phyloP scores from a whole-genome alignment of 2,888 invertebrate species.

The Lomographa bimaculata region DNA sequence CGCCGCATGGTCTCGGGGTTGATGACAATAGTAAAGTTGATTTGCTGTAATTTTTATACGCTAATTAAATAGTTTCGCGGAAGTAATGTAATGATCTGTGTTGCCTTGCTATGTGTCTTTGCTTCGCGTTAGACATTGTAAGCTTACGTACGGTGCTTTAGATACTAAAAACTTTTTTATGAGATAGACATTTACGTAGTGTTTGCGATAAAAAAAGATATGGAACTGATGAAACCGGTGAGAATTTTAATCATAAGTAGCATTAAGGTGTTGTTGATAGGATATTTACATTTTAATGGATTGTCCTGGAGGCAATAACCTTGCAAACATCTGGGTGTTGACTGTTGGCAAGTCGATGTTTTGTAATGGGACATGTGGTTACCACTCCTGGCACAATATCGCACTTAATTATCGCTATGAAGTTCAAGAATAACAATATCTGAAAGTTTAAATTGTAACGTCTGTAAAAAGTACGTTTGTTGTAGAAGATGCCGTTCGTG shows the following conservation, averaged over 20 bases:
- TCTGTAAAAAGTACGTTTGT: constrained; percentile 7
- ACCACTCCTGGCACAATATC: constrained; percentile 60
- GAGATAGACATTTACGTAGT: constrained; percentile 23
- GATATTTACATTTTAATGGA: constrained; percentile 35
- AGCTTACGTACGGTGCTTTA: constrained; percentile 78
- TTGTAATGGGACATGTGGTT: constrained; percentile 69
- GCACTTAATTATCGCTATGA: constrained; percentile 31
- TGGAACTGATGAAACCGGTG: constrained; percentile 46
- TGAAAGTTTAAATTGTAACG: constrained; percentile 27
- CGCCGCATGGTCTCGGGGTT: constrained; percentile 56
- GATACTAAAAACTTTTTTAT: constrained; percentile 39
- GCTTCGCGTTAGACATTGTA: constrained; percentile 68
- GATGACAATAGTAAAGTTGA: constrained; percentile 54
- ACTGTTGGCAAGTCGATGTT: constrained; percentile 62
- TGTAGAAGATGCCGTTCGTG: no score
- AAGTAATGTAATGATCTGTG: constrained; percentile 71
- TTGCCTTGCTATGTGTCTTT: constrained; percentile 83
- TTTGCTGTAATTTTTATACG: constrained; percentile 61
- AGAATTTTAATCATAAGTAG: constrained; percentile 37
- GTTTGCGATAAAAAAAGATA: constrained; percentile 40
- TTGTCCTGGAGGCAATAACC: constrained; percentile 58
- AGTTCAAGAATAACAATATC: constrained; percentile 24
- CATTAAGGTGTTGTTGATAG: constrained; percentile 22
- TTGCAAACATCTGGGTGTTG: constrained; percentile 70
- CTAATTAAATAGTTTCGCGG: constrained; percentile 64